These are phyloP conservation scores for Trypoxylus dichotomus DNA, from an alignment of 1,140 invertebrate genomes.

Conservation along the genomic window DNA sequence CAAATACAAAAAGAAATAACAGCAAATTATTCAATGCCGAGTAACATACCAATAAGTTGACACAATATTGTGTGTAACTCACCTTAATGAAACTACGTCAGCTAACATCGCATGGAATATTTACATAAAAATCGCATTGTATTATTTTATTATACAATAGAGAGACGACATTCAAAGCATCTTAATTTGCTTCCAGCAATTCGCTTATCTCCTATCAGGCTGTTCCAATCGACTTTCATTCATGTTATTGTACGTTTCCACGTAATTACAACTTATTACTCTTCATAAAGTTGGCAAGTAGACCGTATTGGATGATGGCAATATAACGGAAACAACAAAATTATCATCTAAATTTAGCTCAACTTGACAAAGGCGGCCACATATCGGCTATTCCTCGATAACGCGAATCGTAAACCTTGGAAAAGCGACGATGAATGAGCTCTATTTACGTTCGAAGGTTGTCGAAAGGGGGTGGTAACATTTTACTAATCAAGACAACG, in stretches of 20 bases:
- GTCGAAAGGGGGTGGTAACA: background rate
- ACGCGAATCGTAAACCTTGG: background rate
- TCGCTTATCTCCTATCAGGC: background rate
- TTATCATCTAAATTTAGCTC: conserved; percentile 8
- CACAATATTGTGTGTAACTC: too few species aligned
- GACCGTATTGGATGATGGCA: background rate
- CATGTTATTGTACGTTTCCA: background rate
- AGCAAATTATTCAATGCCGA: too few species aligned
- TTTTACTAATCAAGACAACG: background rate
- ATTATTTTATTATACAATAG: background rate
- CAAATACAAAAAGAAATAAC: too few species aligned
- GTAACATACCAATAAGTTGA: too few species aligned
- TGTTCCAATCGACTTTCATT: conserved; percentile 12
- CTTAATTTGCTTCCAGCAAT: background rate
- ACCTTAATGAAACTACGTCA: too few species aligned
- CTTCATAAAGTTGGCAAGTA: background rate
- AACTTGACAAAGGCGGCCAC: background rate
- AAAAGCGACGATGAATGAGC: background rate
- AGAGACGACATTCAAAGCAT: background rate
- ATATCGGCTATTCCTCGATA: background rate
- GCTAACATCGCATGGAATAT: background rate
- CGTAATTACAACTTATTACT: conserved; percentile 12
- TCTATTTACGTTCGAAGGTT: background rate
- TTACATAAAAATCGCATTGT: background rate
- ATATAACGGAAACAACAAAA: conserved; percentile 1